Evolutionary conservation across 2,888 invertebrate genomes (phyloP), one percentile per base, ranked within the genome.

Genomic region (Melanostoma scalare): DNA sequence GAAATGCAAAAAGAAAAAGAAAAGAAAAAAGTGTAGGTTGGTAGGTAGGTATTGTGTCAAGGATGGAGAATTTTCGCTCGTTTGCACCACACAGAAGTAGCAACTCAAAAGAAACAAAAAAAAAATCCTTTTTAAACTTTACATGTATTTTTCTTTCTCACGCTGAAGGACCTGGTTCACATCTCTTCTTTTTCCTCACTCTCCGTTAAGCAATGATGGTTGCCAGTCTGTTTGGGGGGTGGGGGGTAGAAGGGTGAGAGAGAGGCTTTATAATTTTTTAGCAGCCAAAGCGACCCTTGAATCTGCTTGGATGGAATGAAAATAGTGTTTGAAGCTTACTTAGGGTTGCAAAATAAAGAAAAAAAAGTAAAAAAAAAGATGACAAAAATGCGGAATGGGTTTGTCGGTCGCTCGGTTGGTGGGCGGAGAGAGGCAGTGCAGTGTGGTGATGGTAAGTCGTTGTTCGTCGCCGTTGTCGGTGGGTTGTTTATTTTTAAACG

Each of bases 251-350:
- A 6, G 40, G 31, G 5, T 40, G 38, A 5, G 40, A 30, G 0
- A 58, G 40, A 42, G 42, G 58, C 4, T 46, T 35, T 46, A 35
- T 50, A 63, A 50, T 63, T 50, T 63, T 63, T 63, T 30, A 63
- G 30, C 61, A 63, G 40, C 58, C 60, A 81, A 71, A 75, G 61
- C 31, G 65, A 63, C 58, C 58, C 73, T 78, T 78, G 46, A 73
- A 73, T 82, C 68, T 82, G 69, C 67, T 82, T 78, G 73, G 78
- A 74, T 78, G 68, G 65, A 73, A 82, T 67, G 61, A 73, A 82
- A 78, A 73, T 74, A 77, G 63, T 58, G 68, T 72, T 82, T 73
- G 52, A 73, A 56, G 68, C 44, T 73, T 68, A 55, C 35, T 72
- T 40, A 61, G 53, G 61, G 61, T 38, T 56, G 33, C 20, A 20